Evolutionary conservation across 1,140 invertebrate genomes (phyloP).

Genomic region (Lithobius niger): DNA sequence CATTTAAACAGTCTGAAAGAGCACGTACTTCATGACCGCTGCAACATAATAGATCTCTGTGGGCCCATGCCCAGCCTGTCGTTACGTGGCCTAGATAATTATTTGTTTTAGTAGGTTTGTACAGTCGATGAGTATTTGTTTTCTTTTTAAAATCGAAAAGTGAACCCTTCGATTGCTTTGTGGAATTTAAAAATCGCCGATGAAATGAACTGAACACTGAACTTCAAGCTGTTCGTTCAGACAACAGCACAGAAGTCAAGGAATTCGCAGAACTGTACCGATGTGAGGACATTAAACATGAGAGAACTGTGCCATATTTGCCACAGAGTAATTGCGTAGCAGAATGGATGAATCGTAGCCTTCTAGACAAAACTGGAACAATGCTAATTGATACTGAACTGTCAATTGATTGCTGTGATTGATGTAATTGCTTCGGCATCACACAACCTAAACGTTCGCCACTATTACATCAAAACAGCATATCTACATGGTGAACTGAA

Average conservation of each 20-base stretch:
- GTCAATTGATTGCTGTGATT: conserved; percentile 18
- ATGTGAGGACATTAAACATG: conserved; percentile 15
- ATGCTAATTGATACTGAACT: conserved; percentile 16
- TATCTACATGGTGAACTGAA: conserved; percentile 19
- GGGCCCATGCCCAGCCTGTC: neutral
- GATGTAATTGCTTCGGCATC: conserved; percentile 15
- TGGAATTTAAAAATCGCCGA: neutral
- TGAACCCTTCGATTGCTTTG: neutral
- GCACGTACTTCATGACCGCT: neutral
- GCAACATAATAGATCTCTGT: conserved; percentile 3
- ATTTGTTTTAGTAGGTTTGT: neutral
- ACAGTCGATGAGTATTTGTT: neutral
- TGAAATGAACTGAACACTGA: conserved; percentile 22
- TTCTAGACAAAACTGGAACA: conserved; percentile 14
- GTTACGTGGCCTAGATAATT: neutral
- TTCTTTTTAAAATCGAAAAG: neutral
- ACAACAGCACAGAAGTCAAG: conserved; percentile 31
- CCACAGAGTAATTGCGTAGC: conserved; percentile 21
- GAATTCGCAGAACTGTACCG: conserved; percentile 14
- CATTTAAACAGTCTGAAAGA: neutral
- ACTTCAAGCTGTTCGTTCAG: conserved; percentile 29
- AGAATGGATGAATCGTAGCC: conserved; percentile 18
- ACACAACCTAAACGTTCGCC: conserved; percentile 11
- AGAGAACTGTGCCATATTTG: conserved; percentile 17
- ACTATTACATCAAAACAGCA: conserved; percentile 21